A percentile compares a stretch with the other conserved stretches of the same genome.
Conservation (phyloP, 1,140 invertebrate species). For the Papilio polyxenes region DNA sequence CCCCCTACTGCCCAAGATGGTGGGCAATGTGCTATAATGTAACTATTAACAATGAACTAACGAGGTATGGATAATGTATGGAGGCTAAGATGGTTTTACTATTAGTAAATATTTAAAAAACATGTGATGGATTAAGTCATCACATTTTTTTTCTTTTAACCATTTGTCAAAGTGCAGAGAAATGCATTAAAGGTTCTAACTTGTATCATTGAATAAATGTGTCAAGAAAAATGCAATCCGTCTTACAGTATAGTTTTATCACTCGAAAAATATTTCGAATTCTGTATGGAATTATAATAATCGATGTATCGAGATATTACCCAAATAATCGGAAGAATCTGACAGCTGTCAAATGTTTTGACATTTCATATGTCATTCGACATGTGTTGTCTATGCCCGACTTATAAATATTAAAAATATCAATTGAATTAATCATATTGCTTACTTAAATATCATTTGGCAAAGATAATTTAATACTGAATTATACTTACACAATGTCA, state of each 20-base stretch:
- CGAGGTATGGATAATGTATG: neutral
- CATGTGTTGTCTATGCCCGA: neutral
- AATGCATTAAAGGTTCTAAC: neutral
- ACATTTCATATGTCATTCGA: too few species aligned
- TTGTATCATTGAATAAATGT: neutral
- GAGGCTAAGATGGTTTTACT: neutral
- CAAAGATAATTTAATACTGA: too few species aligned
- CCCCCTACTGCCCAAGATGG: slow-evolving; percentile 51
- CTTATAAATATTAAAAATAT: too few species aligned
- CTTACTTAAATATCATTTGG: too few species aligned
- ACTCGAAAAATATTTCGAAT: neutral
- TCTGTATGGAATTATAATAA: neutral
- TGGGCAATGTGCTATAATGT: slow-evolving; percentile 64
- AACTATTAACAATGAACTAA: slow-evolving; percentile 39
- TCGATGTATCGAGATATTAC: neutral
- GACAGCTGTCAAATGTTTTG: neutral
- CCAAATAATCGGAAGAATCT: neutral
- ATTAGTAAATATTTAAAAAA: neutral
- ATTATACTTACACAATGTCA: too few species aligned
- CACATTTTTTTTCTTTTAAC: neutral
- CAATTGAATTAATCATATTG: too few species aligned
- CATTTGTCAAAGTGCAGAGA: neutral
- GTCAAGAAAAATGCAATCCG: neutral
- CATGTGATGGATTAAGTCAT: neutral
- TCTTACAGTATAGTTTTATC: neutral